Percentiles rank a stretch among this genome's conserved stretches.
These are phyloP conservation scores for Mus spicilegus DNA, from an alignment of 2,113 vertebrate species.

Conservation along the genomic window DNA sequence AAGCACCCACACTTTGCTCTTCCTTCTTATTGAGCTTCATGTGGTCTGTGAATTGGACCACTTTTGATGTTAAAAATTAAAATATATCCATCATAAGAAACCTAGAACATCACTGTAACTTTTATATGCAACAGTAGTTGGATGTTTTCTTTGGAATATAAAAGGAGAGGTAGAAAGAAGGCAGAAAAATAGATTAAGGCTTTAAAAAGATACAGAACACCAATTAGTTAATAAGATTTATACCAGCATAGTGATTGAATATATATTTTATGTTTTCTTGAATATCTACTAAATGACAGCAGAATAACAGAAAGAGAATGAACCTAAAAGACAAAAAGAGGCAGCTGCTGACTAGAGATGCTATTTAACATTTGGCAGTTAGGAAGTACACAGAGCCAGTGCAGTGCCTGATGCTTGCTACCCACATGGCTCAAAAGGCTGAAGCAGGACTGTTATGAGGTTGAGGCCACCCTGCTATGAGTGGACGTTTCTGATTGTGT, in stretches of 20 bases:
- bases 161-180: neutral
- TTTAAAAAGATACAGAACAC: neutral
- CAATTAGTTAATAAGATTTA: neutral
- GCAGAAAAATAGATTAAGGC: neutral
- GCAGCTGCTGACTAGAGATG: neutral
- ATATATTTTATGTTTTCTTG: neutral
- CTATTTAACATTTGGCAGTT: neutral
- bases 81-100: neutral
- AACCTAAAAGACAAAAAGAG: neutral
- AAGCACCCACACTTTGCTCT: too few relatives aligned
- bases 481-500: too few relatives aligned
- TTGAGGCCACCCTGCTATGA: neutral
- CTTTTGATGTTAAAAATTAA: neutral
- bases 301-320: neutral
- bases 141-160: slow-evolving; percentile 44
- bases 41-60: neutral
- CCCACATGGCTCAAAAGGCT: neutral
- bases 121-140: neutral
- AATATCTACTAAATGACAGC: neutral
- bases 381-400: neutral
- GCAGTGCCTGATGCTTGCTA: neutral
- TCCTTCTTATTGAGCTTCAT: too few relatives aligned
- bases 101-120: neutral
- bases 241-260: neutral
- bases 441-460: neutral